Base-by-base conservation (phyloP, 2,888 invertebrate species). In the Malthinus seriepunctatus region DNA sequence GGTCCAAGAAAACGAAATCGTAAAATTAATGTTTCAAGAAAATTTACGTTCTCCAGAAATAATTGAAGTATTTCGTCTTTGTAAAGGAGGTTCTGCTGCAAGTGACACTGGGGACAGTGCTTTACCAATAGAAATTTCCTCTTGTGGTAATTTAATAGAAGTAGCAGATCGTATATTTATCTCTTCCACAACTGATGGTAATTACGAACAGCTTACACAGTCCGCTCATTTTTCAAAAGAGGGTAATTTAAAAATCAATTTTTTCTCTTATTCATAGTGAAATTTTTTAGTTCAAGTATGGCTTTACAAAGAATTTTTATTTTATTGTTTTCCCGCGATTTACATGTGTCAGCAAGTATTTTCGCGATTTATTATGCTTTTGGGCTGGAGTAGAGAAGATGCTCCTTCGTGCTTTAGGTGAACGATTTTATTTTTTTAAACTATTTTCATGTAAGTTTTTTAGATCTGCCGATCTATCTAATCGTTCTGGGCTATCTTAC, bases 291-390 rank as follows among this genome's bases (percentile, higher is more conserved):
- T 84, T 64, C 86, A 87, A 74, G 79, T 82, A 51, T 74, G 81
- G 32, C 66, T 87, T 60, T 85, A 82, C 70, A 78, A 79, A 37
- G 85, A 86, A 69, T 87, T 84, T 69, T 70, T 85, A 48, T 68
- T 81, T 48, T 73, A 80, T 71, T 81, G 82, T 35, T 83, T 78
- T 67, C 87, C 88, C 0, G 82, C 83, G 34, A 71, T 81, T 38
- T 83, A 81, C 65, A 84, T 88, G 85, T 83, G 83, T 60, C 73
- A 77, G 5, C 71, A 76, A 34, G 73, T 79, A 1, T 88, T 88
- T 71, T 72, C 79, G 0, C 80, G 80, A 63, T 84, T 85, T 63
- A 81, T 86, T 77, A 67, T 78, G 9, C 80, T 81, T 8, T 75
- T 86, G 33, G 86, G 87, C 34, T 84, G 84, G 83, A 73, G 79